Percentiles rank a stretch among this genome's conserved stretches.
phyloP scores from a whole-genome alignment of 2,888 invertebrate species.

The Helleia helle region DNA sequence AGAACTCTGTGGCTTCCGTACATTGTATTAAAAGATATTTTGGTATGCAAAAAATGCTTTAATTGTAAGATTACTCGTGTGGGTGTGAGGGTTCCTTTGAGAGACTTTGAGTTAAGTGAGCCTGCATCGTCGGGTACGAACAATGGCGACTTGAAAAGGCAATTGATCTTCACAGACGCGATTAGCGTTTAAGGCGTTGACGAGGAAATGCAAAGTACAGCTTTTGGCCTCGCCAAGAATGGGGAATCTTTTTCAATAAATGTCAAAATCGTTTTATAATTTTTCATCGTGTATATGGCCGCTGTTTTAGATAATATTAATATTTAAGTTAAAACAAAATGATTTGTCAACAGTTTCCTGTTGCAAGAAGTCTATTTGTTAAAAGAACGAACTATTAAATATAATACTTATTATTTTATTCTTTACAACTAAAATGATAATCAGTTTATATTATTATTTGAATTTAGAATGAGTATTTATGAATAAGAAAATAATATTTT shows the following conservation, averaged over 20 bases:
- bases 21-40: conserved; percentile 27
- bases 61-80: conserved; percentile 24
- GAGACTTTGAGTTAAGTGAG: conserved; percentile 41
- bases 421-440: too few relatives aligned
- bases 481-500: too few relatives aligned
- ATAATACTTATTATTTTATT: too few relatives aligned
- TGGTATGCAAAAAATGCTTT: conserved; percentile 21
- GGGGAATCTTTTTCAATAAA: conserved; percentile 14
- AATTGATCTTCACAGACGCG: conserved; percentile 55
- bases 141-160: conserved; percentile 49
- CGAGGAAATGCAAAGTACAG: conserved; percentile 25
- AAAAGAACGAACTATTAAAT: too few relatives aligned
- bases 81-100: conserved; percentile 31
- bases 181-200: conserved; percentile 45
- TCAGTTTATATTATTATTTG: too few relatives aligned
- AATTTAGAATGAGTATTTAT: too few relatives aligned
- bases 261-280: not conserved
- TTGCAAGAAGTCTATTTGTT: too few relatives aligned
- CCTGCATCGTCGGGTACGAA: conserved; percentile 47
- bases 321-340: too few relatives aligned
- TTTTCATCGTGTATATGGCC: too few relatives aligned
- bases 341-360: too few relatives aligned
- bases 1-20: conserved; percentile 27
- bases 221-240: conserved; percentile 25
- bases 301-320: too few relatives aligned